phyloP scores from a whole-genome alignment of 2,888 invertebrate species.

The Nomada hirtipes region DNA sequence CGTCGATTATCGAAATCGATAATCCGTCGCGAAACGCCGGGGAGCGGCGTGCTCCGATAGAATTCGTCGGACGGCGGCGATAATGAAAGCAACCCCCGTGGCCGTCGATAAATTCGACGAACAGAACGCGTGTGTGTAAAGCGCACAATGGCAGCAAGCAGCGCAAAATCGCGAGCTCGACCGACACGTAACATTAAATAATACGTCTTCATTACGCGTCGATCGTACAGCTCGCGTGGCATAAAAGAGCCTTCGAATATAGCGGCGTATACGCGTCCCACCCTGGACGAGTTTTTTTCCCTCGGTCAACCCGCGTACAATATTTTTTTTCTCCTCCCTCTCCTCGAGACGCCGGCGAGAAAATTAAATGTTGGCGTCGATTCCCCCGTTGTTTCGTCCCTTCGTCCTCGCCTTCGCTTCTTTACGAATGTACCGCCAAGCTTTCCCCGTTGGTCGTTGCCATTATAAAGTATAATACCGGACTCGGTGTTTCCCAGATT shows the following conservation, averaged over 20 bases:
- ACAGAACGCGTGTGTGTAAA: slow-evolving; percentile 32
- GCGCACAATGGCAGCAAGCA: slow-evolving; percentile 24
- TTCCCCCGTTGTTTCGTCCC: slow-evolving; percentile 55
- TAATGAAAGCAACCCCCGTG: background rate
- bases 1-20: slow-evolving; percentile 31
- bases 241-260: slow-evolving; percentile 62
- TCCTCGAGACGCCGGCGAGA: slow-evolving; percentile 44
- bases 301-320: slow-evolving; percentile 37
- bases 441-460: slow-evolving; percentile 40
- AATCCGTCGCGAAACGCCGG: slow-evolving; percentile 27
- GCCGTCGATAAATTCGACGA: slow-evolving; percentile 41
- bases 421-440: background rate
- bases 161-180: slow-evolving; percentile 17
- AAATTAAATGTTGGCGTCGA: slow-evolving; percentile 74
- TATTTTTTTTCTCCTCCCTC: slow-evolving; percentile 6
- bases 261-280: slow-evolving; percentile 38
- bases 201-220: slow-evolving; percentile 74
- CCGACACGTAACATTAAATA: slow-evolving; percentile 63
- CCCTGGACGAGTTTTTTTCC: slow-evolving; percentile 50
- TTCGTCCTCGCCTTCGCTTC: slow-evolving; percentile 10
- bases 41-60: slow-evolving; percentile 1
- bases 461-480: slow-evolving; percentile 82
- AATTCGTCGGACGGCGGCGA: slow-evolving; percentile 4
- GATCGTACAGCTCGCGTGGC: slow-evolving; percentile 71
- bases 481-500: slow-evolving; percentile 77